Evolutionary conservation across 2,113 vertebrate genomes (phyloP), one percentile per base, ranked within the genome.

Genomic region (Psilopsiagon aymara): DNA sequence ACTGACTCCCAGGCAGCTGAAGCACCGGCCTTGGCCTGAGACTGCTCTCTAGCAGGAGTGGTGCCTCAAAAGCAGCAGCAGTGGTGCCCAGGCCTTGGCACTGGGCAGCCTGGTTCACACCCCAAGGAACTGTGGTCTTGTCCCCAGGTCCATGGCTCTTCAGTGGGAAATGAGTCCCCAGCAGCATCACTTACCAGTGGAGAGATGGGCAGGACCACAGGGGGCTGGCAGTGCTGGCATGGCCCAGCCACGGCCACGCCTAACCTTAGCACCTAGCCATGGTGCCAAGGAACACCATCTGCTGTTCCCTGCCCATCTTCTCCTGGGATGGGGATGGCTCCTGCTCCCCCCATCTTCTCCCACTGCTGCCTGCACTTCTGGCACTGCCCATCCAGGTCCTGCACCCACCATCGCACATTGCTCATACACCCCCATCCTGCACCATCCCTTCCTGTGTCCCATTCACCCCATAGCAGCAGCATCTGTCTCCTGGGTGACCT

Each of bases 241-340:
- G 4, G 53, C 47, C 1, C 0, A 16, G 39, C 21, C 47, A 3
- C 0, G 0, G 52, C 10, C 20, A 35, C 1, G 3, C 21, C 57
- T 59, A 35, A 59, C 33, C 33, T 59, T 24, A 59, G 57, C 57
- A 59, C 33, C 57, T 59, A 59, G 35, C 63, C 47, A 10, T 0
- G 0, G 21, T 39, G 84, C 67, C 62, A 19, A 13, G 70, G 28
- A 75, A 8, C 63, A 31, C 20, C 63, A 52, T 17, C 20, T 24
- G 4, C 31, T 44, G 21, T 2, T 17, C 33, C 33, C 28, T 31
- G 28, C 62, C 19, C 0, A 0, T 71, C 55, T 25, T 29, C 44
- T 62, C 70, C 37, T 0, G 0, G 17, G 12, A 7, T 20, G 27
- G 41, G 33, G 3, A 49, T 0, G 1, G 24, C 28, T 91, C 18